A percentile compares a stretch with the other conserved stretches of the same genome.
phyloP scores from a whole-genome alignment of 1,140 invertebrate genomes.

The Zaprionus ornatus region DNA sequence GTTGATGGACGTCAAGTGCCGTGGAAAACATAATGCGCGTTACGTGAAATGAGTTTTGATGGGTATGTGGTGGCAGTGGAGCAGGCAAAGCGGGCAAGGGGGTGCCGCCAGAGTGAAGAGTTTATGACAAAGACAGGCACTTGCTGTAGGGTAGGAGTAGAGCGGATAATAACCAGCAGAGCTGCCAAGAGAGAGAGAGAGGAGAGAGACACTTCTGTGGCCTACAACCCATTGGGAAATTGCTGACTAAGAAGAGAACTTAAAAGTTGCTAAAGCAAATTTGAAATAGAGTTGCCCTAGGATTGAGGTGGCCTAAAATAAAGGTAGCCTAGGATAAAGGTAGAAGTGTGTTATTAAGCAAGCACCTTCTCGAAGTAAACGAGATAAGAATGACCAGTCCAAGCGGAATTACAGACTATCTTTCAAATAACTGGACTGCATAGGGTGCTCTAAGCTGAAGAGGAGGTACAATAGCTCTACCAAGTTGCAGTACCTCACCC shows the following conservation, averaged over 20 bases:
- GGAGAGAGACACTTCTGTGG: background rate
- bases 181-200: background rate
- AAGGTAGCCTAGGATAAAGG: too few relatives aligned
- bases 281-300: too few relatives aligned
- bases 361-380: too few relatives aligned
- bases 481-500: too few relatives aligned
- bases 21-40: slow-evolving; percentile 78
- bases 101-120: slow-evolving; percentile 19
- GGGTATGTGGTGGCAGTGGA: slow-evolving; percentile 31
- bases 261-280: background rate
- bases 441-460: too few relatives aligned
- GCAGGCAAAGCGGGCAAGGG: background rate
- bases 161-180: background rate
- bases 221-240: background rate
- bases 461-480: too few relatives aligned
- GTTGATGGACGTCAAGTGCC: slow-evolving; percentile 74
- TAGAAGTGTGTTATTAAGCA: too few relatives aligned
- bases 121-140: slow-evolving; percentile 46
- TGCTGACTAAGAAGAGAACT: background rate
- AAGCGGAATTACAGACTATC: too few relatives aligned
- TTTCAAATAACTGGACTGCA: too few relatives aligned
- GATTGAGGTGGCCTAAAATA: background rate
- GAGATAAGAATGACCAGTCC: too few relatives aligned
- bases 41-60: slow-evolving; percentile 78
- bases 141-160: slow-evolving; percentile 33